phyloP scores from a whole-genome alignment of 2,888 invertebrate species.

The Orthosia gothica region DNA sequence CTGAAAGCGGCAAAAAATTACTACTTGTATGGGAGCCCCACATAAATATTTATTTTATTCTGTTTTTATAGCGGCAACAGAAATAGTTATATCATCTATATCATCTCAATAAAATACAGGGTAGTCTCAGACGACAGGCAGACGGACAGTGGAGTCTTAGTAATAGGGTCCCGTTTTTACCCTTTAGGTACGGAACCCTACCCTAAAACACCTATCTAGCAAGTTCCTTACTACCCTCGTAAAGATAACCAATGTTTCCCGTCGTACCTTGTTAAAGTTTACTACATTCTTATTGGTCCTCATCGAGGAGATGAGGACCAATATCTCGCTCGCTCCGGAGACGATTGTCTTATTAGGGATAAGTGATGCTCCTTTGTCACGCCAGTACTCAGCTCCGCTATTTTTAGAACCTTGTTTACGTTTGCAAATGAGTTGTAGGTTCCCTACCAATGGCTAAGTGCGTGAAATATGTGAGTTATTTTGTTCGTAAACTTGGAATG shows the following conservation, averaged over 20 bases:
- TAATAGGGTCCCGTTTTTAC: no score
- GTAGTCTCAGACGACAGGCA: no score
- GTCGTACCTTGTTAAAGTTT: slow-evolving; percentile 43
- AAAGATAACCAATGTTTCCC: neutral
- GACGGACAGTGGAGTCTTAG: no score
- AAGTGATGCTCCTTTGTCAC: slow-evolving; percentile 65
- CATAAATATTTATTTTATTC: no score
- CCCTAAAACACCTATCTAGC: neutral
- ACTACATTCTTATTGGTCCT: slow-evolving; percentile 30
- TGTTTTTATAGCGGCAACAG: no score
- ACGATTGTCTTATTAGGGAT: slow-evolving; percentile 70
- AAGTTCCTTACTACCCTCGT: neutral
- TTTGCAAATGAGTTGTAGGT: slow-evolving; percentile 48
- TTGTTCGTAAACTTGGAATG: neutral
- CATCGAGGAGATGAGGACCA: no score
- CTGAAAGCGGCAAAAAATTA: no score
- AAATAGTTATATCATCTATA: no score
- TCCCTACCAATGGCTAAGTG: neutral
- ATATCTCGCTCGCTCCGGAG: slow-evolving; percentile 34
- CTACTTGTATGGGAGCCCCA: no score
- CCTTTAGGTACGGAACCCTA: no score
- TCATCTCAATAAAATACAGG: no score
- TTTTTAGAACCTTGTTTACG: slow-evolving; percentile 54
- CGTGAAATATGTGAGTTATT: slow-evolving; percentile 3
- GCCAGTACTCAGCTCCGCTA: slow-evolving; percentile 50